phyloP scores from a whole-genome alignment of 2,797 vertebrate species.

The Gymnoscopelus microlampas region DNA sequence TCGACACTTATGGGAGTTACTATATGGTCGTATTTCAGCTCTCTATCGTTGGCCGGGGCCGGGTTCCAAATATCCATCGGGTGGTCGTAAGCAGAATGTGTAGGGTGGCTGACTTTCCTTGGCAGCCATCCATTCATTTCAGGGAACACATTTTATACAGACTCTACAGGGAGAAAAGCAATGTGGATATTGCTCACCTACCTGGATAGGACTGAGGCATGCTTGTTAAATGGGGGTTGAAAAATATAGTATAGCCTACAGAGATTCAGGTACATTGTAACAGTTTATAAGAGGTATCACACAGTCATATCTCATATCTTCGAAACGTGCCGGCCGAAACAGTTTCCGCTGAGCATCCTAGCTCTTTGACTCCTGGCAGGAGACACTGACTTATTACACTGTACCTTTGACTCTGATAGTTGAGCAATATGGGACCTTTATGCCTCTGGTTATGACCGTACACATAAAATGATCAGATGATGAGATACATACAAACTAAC shows the following conservation, averaged over 20 bases:
- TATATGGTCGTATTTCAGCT: slow-evolving; percentile 21
- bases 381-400: slow-evolving; percentile 18
- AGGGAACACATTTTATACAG: slow-evolving; percentile 45
- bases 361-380: slow-evolving; percentile 15
- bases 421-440: not conserved
- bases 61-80: slow-evolving; percentile 14
- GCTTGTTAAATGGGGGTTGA: slow-evolving; percentile 27
- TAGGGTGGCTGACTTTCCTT: slow-evolving; percentile 22
- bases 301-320: slow-evolving; percentile 4
- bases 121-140: slow-evolving; percentile 42
- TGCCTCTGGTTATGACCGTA: not conserved
- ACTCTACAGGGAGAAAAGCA: slow-evolving; percentile 30
- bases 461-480: too few species aligned
- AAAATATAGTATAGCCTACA: slow-evolving; percentile 4
- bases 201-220: slow-evolving; percentile 49
- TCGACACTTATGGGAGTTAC: slow-evolving; percentile 24
- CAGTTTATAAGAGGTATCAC: slow-evolving; percentile 24
- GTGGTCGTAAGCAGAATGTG: slow-evolving; percentile 23
- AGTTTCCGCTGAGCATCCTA: slow-evolving; percentile 16
- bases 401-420: not conserved
- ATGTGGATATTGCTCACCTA: slow-evolving; percentile 40
- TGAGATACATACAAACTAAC: too few species aligned
- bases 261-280: slow-evolving; percentile 31
- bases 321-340: slow-evolving; percentile 31
- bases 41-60: slow-evolving; percentile 1